Conservation (phyloP, 2,113 vertebrate species). For the Melanerpes formicivorus region DNA sequence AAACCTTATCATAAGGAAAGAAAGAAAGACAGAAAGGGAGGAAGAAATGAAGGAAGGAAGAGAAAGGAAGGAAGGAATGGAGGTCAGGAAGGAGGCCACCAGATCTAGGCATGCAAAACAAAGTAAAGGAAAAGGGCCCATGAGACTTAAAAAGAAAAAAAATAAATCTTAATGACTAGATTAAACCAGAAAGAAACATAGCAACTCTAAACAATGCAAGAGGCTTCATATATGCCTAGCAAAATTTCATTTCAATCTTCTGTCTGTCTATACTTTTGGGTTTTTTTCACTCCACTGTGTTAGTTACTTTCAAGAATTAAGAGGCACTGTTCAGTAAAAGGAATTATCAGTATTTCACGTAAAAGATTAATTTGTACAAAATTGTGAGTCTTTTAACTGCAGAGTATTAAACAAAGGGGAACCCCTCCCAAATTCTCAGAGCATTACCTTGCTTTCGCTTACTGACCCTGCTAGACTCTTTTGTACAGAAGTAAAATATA, state of each 20-base stretch:
- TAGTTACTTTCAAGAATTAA: constrained; percentile 4
- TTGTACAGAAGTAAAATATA: not conserved
- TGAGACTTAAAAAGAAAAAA: not conserved
- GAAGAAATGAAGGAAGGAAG: not conserved
- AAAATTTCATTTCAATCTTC: constrained; percentile 53
- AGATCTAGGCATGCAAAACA: constrained; percentile 53
- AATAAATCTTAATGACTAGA: not conserved
- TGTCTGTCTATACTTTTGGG: not conserved
- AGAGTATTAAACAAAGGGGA: not conserved
- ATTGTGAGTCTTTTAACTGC: not conserved
- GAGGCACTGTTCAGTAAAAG: not conserved
- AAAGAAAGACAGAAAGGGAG: too few species aligned
- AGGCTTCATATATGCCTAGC: not conserved
- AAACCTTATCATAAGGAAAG: not conserved
- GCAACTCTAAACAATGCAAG: constrained; percentile 54
- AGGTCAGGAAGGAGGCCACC: constrained; percentile 39
- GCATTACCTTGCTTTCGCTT: not conserved
- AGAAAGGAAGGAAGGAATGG: not conserved
- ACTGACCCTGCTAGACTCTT: constrained; percentile 6
- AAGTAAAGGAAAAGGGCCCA: constrained; percentile 37
- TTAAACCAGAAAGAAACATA: constrained; percentile 43
- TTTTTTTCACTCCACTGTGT: not conserved
- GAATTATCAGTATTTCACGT: not conserved
- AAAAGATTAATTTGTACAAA: not conserved
- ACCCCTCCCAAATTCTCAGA: not conserved